Base-by-base conservation (phyloP, 2,888 invertebrate genomes). In the Leptopilina drosophilae region DNA sequence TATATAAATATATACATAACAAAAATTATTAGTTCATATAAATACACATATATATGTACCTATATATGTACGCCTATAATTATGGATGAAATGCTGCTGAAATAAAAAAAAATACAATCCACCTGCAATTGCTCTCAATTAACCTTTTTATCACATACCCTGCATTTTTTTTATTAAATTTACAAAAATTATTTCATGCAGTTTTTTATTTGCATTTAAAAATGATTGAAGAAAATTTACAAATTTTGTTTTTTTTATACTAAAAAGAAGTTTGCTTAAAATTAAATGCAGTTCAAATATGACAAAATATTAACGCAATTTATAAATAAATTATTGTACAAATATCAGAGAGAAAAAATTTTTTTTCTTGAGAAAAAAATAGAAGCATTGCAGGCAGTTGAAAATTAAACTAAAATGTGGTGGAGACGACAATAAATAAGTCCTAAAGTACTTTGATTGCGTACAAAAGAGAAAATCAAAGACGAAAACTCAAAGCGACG, bases 401-500 rank as follows among this genome's bases (percentile, higher is more conserved):
- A 83, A 82, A 82, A 49, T 83, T 83, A 83, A 86, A 82, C 81
- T 80, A 76, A 84, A 80, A 49, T 84, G 81, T 84, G 83, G 79
- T 81, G 82, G 76, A 81, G 83, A 86, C 86, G 86, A 88, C 77
- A 88, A 89, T 88, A 89, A 90, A 90, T 90, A 88, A 87, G 75
- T 85, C 84, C 82, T 85, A 88, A 85, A 82, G 79, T 85, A 85
- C 75, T 33, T 20, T 82, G 76, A 69, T 84, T 82, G 83, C 84
- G 80, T 85, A 85, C 40, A 82, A 84, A 84, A 81, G 81, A 82
- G 80, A 81, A 83, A 77, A 82, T 82, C 20, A 82, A 85, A 81
- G 84, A 78, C 65, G 67, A 49, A 82, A 85, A 85, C 84, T 85
- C 82, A 49, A 87, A 87, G 85, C 85, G 81, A 86, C 80, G 82